These are phyloP conservation scores for Drosophila nigrodunni DNA, from an alignment of 1,140 invertebrate species.

Conservation along the genomic window DNA sequence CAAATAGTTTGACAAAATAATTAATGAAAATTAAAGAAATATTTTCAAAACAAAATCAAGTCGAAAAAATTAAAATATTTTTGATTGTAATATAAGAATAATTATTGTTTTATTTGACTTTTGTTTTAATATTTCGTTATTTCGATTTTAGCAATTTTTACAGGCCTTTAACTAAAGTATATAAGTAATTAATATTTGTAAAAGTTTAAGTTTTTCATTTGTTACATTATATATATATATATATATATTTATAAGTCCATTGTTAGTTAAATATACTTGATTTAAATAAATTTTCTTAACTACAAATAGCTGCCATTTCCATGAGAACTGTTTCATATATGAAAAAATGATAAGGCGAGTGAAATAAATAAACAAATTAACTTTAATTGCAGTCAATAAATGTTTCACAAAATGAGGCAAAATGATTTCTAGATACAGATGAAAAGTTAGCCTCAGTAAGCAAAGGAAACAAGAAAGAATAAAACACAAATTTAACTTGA, in stretches of 20 bases:
- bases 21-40: conserved; percentile 2
- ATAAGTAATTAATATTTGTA: conserved; percentile 27
- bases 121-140: background rate
- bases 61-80: conserved; percentile 4
- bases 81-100: conserved; percentile 28
- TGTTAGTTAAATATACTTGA: conserved; percentile 77
- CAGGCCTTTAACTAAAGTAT: conserved; percentile 48
- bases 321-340: conserved; percentile 80
- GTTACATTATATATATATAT: conserved; percentile 32
- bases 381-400: conserved; percentile 26
- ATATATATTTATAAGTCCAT: conserved; percentile 79
- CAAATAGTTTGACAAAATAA: conserved; percentile 16
- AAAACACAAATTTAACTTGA: background rate
- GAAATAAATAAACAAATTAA: conserved; percentile 16
- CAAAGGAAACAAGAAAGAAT: background rate
- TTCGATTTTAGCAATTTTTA: conserved; percentile 59
- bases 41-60: conserved; percentile 3
- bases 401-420: conserved; percentile 27
- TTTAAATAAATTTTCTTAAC: conserved; percentile 84
- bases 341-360: conserved; percentile 49
- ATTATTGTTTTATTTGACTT: conserved; percentile 23
- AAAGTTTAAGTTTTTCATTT: conserved; percentile 20
- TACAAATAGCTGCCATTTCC: conserved; percentile 84
- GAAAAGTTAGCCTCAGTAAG: background rate
- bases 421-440: conserved; percentile 54